A percentile compares a stretch with the other conserved stretches of the same genome.
These are phyloP conservation scores for Hemiscyllium ocellatum DNA, from an alignment of 2,113 vertebrate species.

Conservation along the genomic window DNA sequence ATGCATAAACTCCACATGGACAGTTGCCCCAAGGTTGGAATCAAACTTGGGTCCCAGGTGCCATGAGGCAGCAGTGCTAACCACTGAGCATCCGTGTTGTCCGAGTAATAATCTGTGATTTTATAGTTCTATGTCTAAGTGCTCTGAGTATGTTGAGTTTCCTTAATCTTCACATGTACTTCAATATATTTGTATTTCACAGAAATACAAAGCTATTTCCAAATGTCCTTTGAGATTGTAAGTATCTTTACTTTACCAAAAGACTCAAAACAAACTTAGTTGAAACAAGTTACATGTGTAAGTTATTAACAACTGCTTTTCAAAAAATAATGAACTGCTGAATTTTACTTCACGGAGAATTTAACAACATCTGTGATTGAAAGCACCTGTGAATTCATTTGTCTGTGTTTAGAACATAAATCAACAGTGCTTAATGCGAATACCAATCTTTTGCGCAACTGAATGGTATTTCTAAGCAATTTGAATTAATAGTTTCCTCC, in stretches of 20 bases:
- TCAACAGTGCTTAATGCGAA: background rate
- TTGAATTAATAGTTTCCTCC: background rate
- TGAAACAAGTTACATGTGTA: background rate
- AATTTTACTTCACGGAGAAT: background rate
- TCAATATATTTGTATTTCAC: background rate
- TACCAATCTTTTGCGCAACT: background rate
- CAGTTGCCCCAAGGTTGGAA: no score
- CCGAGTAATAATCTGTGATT: background rate
- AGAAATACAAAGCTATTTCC: background rate
- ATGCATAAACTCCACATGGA: no score
- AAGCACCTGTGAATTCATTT: background rate
- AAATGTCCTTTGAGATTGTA: background rate
- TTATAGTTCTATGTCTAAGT: background rate
- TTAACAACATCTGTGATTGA: constrained; percentile 1
- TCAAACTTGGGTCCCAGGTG: no score
- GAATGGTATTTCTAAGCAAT: background rate
- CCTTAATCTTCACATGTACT: background rate
- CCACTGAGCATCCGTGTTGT: no score
- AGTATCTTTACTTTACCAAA: background rate
- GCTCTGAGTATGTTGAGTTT: background rate
- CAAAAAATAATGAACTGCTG: background rate
- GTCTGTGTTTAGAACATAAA: background rate
- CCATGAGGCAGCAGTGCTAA: no score
- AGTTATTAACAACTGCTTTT: background rate
- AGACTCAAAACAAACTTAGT: background rate